These are phyloP conservation scores for Platycheirus rosarum DNA, from an alignment of 2,888 invertebrate species.

Conservation along the genomic window DNA sequence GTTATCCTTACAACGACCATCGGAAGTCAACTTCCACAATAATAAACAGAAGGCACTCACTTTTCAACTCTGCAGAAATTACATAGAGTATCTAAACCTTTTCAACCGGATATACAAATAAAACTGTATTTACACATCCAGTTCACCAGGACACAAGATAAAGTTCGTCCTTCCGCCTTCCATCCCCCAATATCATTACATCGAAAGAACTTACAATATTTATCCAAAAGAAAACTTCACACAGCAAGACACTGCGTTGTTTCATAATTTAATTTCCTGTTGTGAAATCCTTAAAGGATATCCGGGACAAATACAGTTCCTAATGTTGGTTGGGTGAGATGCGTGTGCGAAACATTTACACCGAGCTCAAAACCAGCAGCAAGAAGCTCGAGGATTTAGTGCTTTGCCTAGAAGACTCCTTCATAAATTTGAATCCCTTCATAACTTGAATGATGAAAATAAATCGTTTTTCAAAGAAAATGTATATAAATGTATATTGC, in stretches of 20 bases:
- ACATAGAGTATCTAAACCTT: conserved; percentile 4
- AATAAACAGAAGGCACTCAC: too few species aligned
- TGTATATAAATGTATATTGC: conserved; percentile 16
- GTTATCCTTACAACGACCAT: background rate
- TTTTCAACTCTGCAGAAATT: background rate
- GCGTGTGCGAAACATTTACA: conserved; percentile 6
- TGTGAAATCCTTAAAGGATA: conserved; percentile 47
- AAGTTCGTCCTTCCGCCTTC: background rate
- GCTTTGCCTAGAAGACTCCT: background rate
- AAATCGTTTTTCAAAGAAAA: background rate
- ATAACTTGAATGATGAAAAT: background rate
- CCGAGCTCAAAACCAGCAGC: background rate
- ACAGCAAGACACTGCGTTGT: background rate
- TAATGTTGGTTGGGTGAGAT: background rate
- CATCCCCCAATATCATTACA: background rate
- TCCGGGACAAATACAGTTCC: conserved; percentile 29
- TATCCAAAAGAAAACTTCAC: background rate
- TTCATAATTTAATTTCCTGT: conserved; percentile 14
- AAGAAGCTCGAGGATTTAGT: background rate
- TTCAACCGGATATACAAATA: conserved; percentile 22
- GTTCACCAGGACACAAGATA: background rate
- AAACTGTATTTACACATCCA: conserved; percentile 17
- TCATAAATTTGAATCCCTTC: background rate
- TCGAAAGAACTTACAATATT: background rate
- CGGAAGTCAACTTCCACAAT: too few species aligned